Evolutionary conservation across 2,797 vertebrate genomes (phyloP), one percentile per base, ranked within the genome.

Genomic region (Poeciliopsis paucimaculata): DNA sequence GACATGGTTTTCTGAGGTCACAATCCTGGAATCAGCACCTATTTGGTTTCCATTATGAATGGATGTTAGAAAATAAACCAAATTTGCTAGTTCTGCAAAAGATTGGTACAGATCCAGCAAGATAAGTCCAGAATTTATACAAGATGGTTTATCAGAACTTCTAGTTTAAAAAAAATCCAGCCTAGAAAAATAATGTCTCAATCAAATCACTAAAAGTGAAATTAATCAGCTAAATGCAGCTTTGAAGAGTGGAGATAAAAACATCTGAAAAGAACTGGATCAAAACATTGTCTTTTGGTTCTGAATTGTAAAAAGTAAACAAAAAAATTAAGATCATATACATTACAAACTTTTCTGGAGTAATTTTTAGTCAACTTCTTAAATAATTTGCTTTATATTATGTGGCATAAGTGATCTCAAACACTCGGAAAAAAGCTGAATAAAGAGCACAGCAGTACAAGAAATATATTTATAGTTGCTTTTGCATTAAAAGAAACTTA

Each of bases 401-500:
- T 31, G 28, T 62, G 57, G 31, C 13, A 9, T 23, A 36, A 18
- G 55, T 36, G 2, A 10, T 18, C 16, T 36, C 16, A 64, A 36
- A 16, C 34, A 64, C 6, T 7, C 10, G 31, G 2, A 36, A 36
- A n/a, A 57, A 43, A 60, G 23, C 45, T 12, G 16, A 62, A 45
- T 1, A 73, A 83, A 74, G 46, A 79, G 70, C 36, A 60, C 23
- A 78, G 18, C 7, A 31, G 57, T 93, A 94, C 89, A 92, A 94
- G 89, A 95, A 96, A 94, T 92, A 91, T 91, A 91, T 93, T 95
- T 96, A 95, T 95, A 78, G 82, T 81, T 57, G 78, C 75, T 86
- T 84, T 77, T 90, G 87, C 92, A 94, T 92, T 60, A 72, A 88
- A 92, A 90, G 92, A 94, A 94, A 94, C 94, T 72, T 95, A 96